Conservation (phyloP, 1,140 invertebrate species). For the Spodoptera litura region DNA sequence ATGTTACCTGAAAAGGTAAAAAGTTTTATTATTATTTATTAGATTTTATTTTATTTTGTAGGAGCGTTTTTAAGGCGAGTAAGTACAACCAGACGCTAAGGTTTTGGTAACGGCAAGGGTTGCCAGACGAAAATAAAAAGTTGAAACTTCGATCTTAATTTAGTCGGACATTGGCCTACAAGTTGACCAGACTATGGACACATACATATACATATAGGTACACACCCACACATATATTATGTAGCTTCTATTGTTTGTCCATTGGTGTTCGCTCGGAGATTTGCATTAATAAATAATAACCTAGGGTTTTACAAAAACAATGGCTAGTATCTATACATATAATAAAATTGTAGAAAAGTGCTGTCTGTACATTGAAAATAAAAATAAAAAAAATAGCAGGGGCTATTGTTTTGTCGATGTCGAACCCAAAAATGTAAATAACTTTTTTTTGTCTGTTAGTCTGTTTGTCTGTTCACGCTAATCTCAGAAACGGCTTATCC, state of each 20-base stretch:
- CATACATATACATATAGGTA: background rate
- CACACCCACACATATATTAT: background rate
- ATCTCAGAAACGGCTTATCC: no score
- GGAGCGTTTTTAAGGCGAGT: background rate
- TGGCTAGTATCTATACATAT: background rate
- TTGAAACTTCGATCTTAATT: slow-evolving; percentile 40
- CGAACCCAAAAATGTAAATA: no score
- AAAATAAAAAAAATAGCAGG: no score
- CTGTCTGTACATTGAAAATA: no score
- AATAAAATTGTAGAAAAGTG: no score
- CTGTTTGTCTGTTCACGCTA: no score
- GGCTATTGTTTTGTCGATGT: no score
- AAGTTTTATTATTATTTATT: no score
- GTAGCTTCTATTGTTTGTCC: slow-evolving; percentile 11
- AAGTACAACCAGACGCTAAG: slow-evolving; percentile 27
- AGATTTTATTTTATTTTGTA: no score
- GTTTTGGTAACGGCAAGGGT: slow-evolving; percentile 34
- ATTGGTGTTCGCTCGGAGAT: background rate
- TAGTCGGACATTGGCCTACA: slow-evolving; percentile 37
- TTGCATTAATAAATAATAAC: background rate
- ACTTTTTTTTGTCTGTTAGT: no score
- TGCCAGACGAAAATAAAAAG: slow-evolving; percentile 41
- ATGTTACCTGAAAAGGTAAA: no score
- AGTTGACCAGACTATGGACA: background rate
- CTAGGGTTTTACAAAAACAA: background rate